phyloP scores from a whole-genome alignment of 2,113 vertebrate species.

The Girardinichthys multiradiatus region DNA sequence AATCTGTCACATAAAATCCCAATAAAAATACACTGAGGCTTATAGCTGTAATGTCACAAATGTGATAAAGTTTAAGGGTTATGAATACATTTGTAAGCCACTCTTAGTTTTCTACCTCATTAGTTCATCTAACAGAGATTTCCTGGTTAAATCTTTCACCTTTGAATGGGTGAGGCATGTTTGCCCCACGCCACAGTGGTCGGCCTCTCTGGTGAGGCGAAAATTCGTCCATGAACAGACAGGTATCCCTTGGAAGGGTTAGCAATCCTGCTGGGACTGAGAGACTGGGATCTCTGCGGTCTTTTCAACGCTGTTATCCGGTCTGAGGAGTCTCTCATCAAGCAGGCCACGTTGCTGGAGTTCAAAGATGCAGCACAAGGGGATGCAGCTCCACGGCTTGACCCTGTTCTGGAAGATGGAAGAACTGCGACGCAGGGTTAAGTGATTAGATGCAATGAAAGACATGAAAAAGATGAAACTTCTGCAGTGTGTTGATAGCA shows the following conservation, averaged over 20 bases:
- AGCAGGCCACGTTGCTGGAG: not conserved
- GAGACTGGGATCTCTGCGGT: constrained; percentile 66
- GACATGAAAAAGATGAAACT: not conserved
- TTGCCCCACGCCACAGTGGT: constrained; percentile 42
- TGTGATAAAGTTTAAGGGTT: not conserved
- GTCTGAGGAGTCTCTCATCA: constrained; percentile 10
- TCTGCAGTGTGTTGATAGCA: not conserved
- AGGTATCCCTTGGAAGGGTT: constrained; percentile 44
- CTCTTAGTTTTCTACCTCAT: not conserved
- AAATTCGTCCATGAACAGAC: constrained; percentile 42
- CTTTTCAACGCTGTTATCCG: constrained; percentile 27
- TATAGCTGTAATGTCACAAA: not conserved
- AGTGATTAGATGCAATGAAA: not conserved
- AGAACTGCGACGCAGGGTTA: constrained; percentile 25
- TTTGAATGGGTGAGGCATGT: constrained; percentile 10
- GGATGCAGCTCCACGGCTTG: constrained; percentile 18
- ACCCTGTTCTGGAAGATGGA: constrained; percentile 7
- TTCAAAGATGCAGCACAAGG: constrained; percentile 2
- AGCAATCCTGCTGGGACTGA: constrained; percentile 67
- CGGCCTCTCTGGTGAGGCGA: constrained; percentile 58
- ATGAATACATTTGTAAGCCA: not conserved
- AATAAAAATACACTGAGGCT: not conserved
- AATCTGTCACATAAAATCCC: not conserved
- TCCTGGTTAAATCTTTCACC: constrained; percentile 23
- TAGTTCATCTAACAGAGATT: not conserved